Conservation (phyloP, 2,113 vertebrate genomes). For the Podocnemis expansa region DNA sequence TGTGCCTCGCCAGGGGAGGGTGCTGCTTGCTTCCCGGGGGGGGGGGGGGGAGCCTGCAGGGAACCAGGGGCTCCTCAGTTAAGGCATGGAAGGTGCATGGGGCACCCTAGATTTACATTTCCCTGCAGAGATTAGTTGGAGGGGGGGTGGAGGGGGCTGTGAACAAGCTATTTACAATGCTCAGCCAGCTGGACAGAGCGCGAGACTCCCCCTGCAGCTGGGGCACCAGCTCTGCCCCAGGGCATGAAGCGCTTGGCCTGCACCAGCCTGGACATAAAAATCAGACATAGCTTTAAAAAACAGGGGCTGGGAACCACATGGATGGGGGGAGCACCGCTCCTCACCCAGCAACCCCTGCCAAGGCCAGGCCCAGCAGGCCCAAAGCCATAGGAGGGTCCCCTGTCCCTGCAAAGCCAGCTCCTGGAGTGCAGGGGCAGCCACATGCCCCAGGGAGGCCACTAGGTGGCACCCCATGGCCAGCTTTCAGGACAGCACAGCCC, state of each 20-base stretch:
- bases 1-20: background rate
- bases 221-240: background rate
- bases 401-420: no score
- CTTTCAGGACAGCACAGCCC: background rate
- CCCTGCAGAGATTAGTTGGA: background rate
- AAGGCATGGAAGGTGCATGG: background rate
- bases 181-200: no score
- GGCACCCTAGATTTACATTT: background rate
- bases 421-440: conserved; percentile 24
- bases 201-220: no score
- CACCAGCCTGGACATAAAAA: background rate
- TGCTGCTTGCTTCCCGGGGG: no score
- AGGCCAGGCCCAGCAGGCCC: background rate
- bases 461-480: background rate
- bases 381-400: background rate
- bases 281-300: background rate
- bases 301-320: background rate
- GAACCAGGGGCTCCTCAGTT: background rate
- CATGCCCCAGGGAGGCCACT: background rate
- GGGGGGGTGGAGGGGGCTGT: background rate
- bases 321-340: background rate
- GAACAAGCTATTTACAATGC: background rate
- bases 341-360: background rate
- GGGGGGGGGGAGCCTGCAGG: no score
- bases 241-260: background rate